These are phyloP conservation scores for Poeciliopsis infans DNA, from an alignment of 2,797 vertebrate species.

Conservation along the genomic window DNA sequence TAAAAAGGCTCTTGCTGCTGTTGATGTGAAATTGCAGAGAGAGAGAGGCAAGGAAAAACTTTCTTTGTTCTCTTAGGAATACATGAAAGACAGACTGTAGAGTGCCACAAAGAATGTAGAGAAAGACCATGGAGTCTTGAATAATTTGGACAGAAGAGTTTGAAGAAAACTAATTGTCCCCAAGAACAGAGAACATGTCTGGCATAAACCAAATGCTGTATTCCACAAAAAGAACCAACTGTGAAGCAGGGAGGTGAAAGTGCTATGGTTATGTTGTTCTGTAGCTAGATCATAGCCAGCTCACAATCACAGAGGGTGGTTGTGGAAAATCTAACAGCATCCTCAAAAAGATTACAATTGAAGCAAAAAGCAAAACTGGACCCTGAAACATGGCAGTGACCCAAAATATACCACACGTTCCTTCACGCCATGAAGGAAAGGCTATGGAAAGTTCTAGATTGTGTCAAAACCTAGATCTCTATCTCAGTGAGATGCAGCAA, in stretches of 20 bases:
- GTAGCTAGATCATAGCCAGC: background rate
- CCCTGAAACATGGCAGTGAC: background rate
- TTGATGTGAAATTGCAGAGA: background rate
- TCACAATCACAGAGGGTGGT: background rate
- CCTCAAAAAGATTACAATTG: background rate
- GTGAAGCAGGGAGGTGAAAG: background rate
- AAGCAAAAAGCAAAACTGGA: background rate
- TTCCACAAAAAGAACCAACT: background rate
- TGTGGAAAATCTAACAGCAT: background rate
- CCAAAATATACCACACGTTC: background rate
- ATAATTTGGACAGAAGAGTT: background rate
- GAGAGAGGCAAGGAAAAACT: background rate
- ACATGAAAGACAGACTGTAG: background rate
- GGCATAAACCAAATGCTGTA: background rate
- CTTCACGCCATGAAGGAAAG: background rate
- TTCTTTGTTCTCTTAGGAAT: background rate
- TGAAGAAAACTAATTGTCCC: background rate
- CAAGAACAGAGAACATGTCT: background rate
- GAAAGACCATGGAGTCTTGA: background rate
- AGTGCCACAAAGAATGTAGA: background rate
- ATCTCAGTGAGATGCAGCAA: background rate
- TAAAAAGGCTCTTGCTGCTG: background rate
- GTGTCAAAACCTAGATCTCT: background rate
- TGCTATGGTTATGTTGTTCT: background rate
- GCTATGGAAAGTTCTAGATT: background rate